Percentiles rank a stretch among this genome's conserved stretches.
Conservation (phyloP, 2,113 vertebrate genomes). For the Heloderma charlesbogerti region DNA sequence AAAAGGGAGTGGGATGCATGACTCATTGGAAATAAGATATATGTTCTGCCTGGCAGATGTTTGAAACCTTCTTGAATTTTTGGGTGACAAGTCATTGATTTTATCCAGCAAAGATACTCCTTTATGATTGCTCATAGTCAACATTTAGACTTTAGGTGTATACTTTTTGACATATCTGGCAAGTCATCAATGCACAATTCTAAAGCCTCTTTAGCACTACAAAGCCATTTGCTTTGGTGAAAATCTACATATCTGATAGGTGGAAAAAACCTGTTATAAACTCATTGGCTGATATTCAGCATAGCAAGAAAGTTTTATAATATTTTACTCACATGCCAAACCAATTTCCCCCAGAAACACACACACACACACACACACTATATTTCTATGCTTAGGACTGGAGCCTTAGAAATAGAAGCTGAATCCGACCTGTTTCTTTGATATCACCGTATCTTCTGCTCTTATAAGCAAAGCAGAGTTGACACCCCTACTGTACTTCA, state of each 20-base stretch:
- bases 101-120: background rate
- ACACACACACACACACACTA: no score
- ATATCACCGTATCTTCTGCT: no score
- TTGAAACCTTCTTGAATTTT: background rate
- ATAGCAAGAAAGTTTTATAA: background rate
- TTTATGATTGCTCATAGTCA: background rate
- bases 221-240: background rate
- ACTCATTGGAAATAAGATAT: slow-evolving; percentile 40
- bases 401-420: no score
- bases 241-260: background rate
- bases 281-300: background rate
- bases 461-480: no score
- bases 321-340: background rate
- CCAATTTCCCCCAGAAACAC: background rate
- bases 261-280: background rate
- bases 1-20: slow-evolving; percentile 43
- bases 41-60: slow-evolving; percentile 40
- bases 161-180: background rate
- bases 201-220: background rate
- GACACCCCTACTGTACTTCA: no score
- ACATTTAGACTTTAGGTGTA: background rate
- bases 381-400: no score
- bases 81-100: background rate
- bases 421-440: no score
- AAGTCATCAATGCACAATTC: background rate